A percentile compares a stretch with the other conserved stretches of the same genome.
Evolutionary conservation across 2,888 invertebrate species (phyloP).

Genomic region (Altica lythri): DNA sequence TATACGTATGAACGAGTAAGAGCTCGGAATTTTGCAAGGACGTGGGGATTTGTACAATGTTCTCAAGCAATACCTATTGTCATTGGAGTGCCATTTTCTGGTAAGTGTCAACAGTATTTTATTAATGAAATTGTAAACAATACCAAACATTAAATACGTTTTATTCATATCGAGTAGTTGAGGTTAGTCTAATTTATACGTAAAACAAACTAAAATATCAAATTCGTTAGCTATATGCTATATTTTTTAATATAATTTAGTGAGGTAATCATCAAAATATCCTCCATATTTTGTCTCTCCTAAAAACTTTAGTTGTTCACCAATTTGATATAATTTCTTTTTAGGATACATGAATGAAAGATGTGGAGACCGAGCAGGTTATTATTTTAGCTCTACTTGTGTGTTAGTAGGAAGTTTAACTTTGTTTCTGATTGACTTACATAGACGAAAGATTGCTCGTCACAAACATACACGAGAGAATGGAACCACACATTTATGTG

Average conservation of each 20-base stretch:
- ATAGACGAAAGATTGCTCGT: conserved; percentile 70
- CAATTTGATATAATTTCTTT: conserved; percentile 28
- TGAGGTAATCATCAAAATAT: too few relatives aligned
- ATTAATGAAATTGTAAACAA: too few relatives aligned
- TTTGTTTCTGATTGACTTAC: conserved; percentile 80
- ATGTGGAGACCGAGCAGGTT: conserved; percentile 78
- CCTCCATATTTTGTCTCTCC: too few relatives aligned
- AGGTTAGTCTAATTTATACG: too few relatives aligned
- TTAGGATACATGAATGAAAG: conserved; percentile 80
- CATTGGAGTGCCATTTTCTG: conserved; percentile 82
- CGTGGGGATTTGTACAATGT: conserved; percentile 88
- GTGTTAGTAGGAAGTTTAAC: conserved; percentile 76
- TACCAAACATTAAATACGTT: too few relatives aligned
- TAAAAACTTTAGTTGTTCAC: too few relatives aligned
- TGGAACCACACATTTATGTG: conserved; percentile 63
- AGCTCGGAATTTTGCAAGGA: conserved; percentile 82
- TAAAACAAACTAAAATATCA: too few relatives aligned
- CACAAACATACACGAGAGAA: conserved; percentile 71
- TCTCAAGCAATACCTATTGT: conserved; percentile 85
- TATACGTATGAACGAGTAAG: conserved; percentile 86
- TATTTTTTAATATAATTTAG: too few relatives aligned
- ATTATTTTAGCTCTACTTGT: conserved; percentile 82
- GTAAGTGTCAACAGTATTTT: too few relatives aligned
- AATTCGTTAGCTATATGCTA: too few relatives aligned
- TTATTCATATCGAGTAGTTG: too few relatives aligned